Evolutionary conservation across 2,113 vertebrate genomes (phyloP).

Genomic region (Numida meleagris): DNA sequence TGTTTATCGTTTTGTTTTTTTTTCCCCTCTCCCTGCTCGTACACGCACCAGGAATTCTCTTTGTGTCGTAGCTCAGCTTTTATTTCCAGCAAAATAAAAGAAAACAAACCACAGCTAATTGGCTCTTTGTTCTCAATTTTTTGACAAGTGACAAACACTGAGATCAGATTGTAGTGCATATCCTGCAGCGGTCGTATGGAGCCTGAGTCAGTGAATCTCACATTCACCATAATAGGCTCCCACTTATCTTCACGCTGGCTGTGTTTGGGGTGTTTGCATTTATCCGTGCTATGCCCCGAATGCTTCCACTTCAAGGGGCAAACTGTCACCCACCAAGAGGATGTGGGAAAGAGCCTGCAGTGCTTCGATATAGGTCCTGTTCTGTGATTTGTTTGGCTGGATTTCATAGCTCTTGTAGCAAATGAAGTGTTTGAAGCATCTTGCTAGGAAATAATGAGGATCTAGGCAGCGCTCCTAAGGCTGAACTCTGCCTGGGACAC

Average conservation of each 20-base stretch:
- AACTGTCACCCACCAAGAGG: background rate
- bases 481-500: background rate
- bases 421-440: background rate
- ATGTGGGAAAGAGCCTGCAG: background rate
- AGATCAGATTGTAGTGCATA: constrained; percentile 48
- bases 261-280: background rate
- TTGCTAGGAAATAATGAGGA: background rate
- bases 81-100: constrained; percentile 68
- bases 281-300: background rate
- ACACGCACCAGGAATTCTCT: constrained; percentile 58
- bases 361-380: background rate
- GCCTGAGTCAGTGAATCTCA: background rate
- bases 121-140: constrained; percentile 65
- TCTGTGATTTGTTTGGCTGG: background rate
- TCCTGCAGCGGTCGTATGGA: constrained; percentile 52
- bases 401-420: background rate
- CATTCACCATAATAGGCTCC: background rate
- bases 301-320: background rate
- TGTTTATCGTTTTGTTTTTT: background rate
- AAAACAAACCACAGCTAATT: constrained; percentile 65
- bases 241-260: background rate
- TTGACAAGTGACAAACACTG: constrained; percentile 69
- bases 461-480: background rate
- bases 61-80: constrained; percentile 55
- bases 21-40: background rate